Conservation (phyloP, 2,113 vertebrate species). For the Salvelinus sp. region DNA sequence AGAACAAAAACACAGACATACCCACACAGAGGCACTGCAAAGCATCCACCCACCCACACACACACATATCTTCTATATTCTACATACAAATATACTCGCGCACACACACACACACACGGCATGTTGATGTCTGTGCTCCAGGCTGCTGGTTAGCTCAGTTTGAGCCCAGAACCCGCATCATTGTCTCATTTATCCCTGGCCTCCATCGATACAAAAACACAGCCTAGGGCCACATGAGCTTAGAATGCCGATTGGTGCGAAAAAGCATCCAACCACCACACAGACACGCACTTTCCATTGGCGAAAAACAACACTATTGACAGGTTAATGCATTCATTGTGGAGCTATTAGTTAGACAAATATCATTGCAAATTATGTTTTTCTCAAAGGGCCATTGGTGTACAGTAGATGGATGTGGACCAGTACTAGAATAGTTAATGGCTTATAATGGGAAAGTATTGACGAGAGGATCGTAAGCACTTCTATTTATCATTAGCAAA, state of each 20-base stretch:
- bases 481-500: no score
- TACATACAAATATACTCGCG: neutral
- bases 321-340: conserved; percentile 13
- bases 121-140: conserved; percentile 37
- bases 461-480: neutral
- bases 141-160: conserved; percentile 36
- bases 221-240: conserved; percentile 21
- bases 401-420: neutral
- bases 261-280: conserved; percentile 27
- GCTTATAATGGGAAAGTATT: neutral
- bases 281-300: conserved; percentile 1
- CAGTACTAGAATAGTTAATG: neutral
- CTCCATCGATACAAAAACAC: conserved; percentile 60
- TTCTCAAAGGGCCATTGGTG: neutral
- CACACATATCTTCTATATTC: conserved; percentile 6
- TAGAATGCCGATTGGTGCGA: conserved; percentile 34
- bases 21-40: conserved; percentile 19
- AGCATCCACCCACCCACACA: neutral
- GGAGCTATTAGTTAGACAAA: conserved; percentile 13
- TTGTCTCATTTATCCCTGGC: conserved; percentile 62
- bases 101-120: conserved; percentile 7
- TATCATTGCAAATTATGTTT: neutral
- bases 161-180: conserved; percentile 39
- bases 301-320: conserved; percentile 3
- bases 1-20: conserved; percentile 6